Evolutionary conservation across 2,888 invertebrate species (phyloP).

Genomic region (Panzeria rudis): DNA sequence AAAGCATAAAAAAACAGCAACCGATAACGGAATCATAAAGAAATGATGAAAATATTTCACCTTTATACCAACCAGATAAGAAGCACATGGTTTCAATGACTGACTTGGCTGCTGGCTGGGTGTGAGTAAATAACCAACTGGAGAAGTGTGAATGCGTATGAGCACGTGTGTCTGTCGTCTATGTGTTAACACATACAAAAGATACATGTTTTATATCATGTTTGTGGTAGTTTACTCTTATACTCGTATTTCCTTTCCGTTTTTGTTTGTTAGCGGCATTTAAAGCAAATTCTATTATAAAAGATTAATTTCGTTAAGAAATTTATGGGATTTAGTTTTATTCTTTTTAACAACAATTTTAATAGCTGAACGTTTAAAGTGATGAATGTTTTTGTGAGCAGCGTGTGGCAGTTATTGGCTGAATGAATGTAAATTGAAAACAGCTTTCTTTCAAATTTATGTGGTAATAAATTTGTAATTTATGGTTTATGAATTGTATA

Average conservation of each 20-base stretch:
- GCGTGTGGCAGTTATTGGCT: slow-evolving; percentile 14
- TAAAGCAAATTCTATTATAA: slow-evolving; percentile 26
- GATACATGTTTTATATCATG: neutral
- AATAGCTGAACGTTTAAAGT: slow-evolving; percentile 12
- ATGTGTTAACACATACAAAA: neutral
- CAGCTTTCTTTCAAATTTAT: slow-evolving; percentile 5
- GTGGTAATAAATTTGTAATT: neutral
- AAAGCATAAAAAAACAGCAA: neutral
- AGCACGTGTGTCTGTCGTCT: neutral
- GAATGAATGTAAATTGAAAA: slow-evolving; percentile 25
- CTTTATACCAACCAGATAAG: neutral
- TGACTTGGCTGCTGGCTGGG: too few species aligned
- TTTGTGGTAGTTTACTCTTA: neutral
- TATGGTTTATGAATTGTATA: neutral
- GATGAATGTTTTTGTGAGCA: neutral
- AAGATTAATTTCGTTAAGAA: slow-evolving; percentile 47
- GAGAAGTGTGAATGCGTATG: neutral
- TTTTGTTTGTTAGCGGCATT: neutral
- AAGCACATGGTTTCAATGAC: neutral
- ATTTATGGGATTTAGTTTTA: slow-evolving; percentile 46
- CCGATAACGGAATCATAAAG: too few species aligned
- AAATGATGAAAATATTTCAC: slow-evolving; percentile 36
- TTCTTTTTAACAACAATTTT: neutral
- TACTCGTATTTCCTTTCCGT: neutral
- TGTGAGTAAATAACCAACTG: neutral